Evolutionary conservation across 2,113 vertebrate genomes (phyloP).

Genomic region (Cyanocitta stelleri): DNA sequence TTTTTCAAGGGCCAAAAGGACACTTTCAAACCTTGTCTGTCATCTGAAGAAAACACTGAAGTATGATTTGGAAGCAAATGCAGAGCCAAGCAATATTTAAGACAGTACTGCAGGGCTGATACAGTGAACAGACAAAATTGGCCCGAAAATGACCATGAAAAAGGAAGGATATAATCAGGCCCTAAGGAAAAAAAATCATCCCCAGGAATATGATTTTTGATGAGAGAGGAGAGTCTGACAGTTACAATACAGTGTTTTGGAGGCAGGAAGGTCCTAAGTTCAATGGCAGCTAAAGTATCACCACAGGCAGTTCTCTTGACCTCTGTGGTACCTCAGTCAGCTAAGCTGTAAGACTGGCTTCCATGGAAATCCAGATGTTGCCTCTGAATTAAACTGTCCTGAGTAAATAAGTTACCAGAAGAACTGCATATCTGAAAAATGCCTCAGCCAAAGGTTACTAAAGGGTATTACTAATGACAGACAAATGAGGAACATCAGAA

Average conservation of each 20-base stretch:
- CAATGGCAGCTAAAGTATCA: constrained; percentile 46
- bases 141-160: neutral
- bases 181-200: neutral
- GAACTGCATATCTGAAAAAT: constrained; percentile 48
- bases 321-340: constrained; percentile 65
- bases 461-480: constrained; percentile 35
- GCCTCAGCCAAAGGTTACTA: constrained; percentile 39
- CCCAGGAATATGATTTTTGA: constrained; percentile 5
- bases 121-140: neutral
- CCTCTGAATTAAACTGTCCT: constrained; percentile 54
- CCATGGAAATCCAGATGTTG: constrained; percentile 66
- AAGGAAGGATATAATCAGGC: constrained; percentile 13
- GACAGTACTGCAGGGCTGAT: neutral
- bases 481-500: constrained; percentile 14
- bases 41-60: constrained; percentile 34
- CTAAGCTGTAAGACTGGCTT: constrained; percentile 68
- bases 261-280: constrained; percentile 55
- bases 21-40: constrained; percentile 34
- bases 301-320: constrained; percentile 60
- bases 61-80: constrained; percentile 41
- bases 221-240: neutral
- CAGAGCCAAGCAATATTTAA: constrained; percentile 13
- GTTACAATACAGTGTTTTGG: constrained; percentile 21
- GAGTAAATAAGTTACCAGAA: constrained; percentile 70
- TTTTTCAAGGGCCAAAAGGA: constrained; percentile 30